Conservation (phyloP, 2,888 invertebrate genomes). For the Ferrisia virgata region DNA sequence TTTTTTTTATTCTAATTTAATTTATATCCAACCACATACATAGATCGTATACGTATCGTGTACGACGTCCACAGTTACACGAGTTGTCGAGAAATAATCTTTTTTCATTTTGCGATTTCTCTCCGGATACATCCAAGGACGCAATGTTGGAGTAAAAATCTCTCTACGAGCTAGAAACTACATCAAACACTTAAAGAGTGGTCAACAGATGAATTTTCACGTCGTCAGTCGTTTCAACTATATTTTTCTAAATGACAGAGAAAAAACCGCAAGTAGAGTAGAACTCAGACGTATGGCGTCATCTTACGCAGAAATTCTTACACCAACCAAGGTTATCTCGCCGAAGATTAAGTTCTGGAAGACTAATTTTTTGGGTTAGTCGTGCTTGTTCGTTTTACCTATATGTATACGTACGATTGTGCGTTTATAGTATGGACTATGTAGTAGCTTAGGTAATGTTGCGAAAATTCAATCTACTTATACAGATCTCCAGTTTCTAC, state of each 20-base stretch:
- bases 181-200: too few species aligned
- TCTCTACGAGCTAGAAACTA: background rate
- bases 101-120: background rate
- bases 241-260: background rate
- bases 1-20: too few species aligned
- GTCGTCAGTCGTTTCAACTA: background rate
- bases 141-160: background rate
- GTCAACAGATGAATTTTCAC: background rate
- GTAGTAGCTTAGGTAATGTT: too few species aligned
- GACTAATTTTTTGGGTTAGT: conserved; percentile 17
- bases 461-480: background rate
- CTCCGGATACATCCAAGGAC: background rate
- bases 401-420: background rate
- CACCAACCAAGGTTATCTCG: background rate
- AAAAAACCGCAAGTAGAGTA: background rate
- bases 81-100: background rate
- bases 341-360: conserved; percentile 3
- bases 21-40: too few species aligned
- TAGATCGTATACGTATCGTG: too few species aligned
- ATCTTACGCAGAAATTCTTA: background rate
- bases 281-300: background rate
- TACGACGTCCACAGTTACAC: too few species aligned
- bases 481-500: background rate
- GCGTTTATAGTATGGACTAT: too few species aligned
- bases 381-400: background rate